Evolutionary conservation across 2,797 vertebrate genomes (phyloP).

Genomic region (Acipenser oxyrinchus): DNA sequence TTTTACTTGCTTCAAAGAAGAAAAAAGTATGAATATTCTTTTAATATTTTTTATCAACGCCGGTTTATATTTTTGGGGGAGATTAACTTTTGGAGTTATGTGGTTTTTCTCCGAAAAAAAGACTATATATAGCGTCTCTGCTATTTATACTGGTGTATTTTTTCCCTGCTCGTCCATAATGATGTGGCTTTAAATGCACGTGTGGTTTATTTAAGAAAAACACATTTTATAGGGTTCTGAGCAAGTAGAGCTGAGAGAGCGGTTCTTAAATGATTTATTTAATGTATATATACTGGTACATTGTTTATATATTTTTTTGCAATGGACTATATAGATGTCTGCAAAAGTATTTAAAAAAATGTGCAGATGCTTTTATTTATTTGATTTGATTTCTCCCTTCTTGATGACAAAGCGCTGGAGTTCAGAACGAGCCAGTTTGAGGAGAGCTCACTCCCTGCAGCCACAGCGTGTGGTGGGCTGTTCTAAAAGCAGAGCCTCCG

Average conservation of each 20-base stretch:
- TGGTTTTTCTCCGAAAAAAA: constrained; percentile 41
- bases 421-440: not conserved
- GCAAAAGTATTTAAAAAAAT: too few species aligned
- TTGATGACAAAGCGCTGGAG: not conserved
- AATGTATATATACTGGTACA: too few species aligned
- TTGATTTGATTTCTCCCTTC: not conserved
- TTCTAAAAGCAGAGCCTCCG: constrained; percentile 69
- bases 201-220: constrained; percentile 53
- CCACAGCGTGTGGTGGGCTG: constrained; percentile 63
- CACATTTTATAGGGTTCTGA: constrained; percentile 34
- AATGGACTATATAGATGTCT: too few species aligned
- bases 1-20: too few species aligned
- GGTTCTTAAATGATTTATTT: too few species aligned
- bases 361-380: not conserved
- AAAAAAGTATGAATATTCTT: too few species aligned
- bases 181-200: constrained; percentile 48
- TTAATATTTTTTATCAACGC: too few species aligned
- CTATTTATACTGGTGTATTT: constrained; percentile 29
- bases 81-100: constrained; percentile 17
- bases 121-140: constrained; percentile 4
- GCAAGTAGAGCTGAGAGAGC: not conserved
- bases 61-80: not conserved
- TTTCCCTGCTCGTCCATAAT: constrained; percentile 42
- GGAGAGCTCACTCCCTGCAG: constrained; percentile 38
- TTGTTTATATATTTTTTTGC: too few species aligned